phyloP scores from a whole-genome alignment of 2,113 vertebrate species.

The Aythya baeri region DNA sequence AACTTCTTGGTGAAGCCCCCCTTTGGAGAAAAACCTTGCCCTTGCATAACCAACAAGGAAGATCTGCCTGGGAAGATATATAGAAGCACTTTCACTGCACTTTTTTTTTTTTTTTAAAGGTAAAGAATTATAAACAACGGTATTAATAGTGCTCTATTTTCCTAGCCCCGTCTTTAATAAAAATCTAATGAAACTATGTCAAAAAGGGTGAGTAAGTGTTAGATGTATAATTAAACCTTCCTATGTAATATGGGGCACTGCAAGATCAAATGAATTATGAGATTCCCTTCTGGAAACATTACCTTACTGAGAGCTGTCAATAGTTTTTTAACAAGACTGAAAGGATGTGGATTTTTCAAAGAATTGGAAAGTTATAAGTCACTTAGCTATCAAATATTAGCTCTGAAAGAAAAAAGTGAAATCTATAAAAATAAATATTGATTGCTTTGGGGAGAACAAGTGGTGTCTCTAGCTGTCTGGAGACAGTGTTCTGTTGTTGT shows the following conservation, averaged over 20 bases:
- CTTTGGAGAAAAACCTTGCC: background rate
- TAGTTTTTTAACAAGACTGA: conserved; percentile 26
- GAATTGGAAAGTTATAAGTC: background rate
- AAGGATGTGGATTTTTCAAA: conserved; percentile 19
- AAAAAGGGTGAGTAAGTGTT: conserved; percentile 60
- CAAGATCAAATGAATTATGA: conserved; percentile 46
- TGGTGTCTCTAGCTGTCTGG: background rate
- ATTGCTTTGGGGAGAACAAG: background rate
- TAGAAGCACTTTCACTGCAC: background rate
- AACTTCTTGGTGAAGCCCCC: background rate
- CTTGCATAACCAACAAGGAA: accelerated
- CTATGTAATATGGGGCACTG: conserved; percentile 32
- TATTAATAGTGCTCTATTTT: background rate
- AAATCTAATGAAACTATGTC: conserved; percentile 65
- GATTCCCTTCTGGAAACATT: conserved; percentile 57
- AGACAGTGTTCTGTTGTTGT: background rate
- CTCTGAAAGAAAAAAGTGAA: background rate
- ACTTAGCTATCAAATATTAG: conserved; percentile 7
- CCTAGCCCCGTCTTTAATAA: conserved; percentile 57
- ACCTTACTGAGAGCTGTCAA: conserved; percentile 45
- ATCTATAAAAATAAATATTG: background rate
- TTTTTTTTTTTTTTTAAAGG: background rate
- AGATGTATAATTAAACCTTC: conserved; percentile 74
- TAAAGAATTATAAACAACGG: conserved; percentile 49
- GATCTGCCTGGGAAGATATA: background rate